Conservation (phyloP, 2,888 invertebrate genomes). For the Eristalinus sepulchralis region DNA sequence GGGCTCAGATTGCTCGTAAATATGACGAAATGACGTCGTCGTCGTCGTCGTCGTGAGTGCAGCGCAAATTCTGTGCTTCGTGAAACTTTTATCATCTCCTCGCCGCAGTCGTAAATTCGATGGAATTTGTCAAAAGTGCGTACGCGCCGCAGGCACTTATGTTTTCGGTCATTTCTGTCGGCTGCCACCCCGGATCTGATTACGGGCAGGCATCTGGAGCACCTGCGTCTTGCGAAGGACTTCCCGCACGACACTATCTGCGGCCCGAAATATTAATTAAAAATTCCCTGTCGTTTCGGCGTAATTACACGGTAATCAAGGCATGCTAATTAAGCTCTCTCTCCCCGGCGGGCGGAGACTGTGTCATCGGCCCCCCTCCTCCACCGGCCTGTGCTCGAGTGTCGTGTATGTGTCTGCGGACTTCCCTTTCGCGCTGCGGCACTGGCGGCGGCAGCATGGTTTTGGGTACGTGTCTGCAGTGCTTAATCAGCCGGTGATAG, state of each 20-base stretch:
- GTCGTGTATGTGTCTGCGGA: neutral
- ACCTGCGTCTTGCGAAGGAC: constrained; percentile 13
- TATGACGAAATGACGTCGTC: constrained; percentile 61
- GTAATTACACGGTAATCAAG: constrained; percentile 70
- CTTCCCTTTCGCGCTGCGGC: constrained; percentile 26
- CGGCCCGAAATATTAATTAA: constrained; percentile 64
- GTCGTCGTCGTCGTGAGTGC: too few species aligned
- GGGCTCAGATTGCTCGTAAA: constrained; percentile 64
- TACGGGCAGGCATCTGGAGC: constrained; percentile 34
- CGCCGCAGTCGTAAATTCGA: constrained; percentile 54
- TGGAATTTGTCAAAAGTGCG: constrained; percentile 59
- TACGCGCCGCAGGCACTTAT: neutral
- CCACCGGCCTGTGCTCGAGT: neutral
- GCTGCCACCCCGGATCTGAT: neutral
- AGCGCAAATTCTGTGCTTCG: constrained; percentile 18
- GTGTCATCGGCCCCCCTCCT: constrained; percentile 45
- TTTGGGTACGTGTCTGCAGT: constrained; percentile 63
- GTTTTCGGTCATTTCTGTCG: constrained; percentile 9
- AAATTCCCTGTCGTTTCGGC: constrained; percentile 65
- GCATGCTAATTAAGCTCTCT: constrained; percentile 69
- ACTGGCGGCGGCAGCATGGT: constrained; percentile 25
- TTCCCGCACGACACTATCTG: neutral
- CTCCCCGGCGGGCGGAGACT: constrained; percentile 50
- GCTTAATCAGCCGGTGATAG: constrained; percentile 68
- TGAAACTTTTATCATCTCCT: constrained; percentile 53